Evolutionary conservation across 2,797 vertebrate species (phyloP).

Genomic region (Bryconaethiops microstoma): DNA sequence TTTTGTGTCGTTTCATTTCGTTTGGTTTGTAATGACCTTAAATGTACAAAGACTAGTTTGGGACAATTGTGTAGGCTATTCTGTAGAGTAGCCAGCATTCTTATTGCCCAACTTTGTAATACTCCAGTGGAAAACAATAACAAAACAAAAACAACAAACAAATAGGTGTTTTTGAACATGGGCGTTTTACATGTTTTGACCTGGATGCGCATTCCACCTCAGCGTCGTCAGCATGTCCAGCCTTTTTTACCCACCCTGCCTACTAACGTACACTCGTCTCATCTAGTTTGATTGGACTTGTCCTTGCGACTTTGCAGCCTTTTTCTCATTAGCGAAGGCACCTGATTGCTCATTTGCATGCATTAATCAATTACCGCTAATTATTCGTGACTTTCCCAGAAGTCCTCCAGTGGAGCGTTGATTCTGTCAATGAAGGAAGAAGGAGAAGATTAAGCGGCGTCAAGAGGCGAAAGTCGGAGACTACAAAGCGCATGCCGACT

Average conservation of each 20-base stretch:
- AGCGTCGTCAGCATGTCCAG: background rate
- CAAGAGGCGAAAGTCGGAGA: constrained; percentile 50
- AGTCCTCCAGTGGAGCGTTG: constrained; percentile 57
- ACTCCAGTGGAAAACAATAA: too few relatives aligned
- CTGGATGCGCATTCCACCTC: background rate
- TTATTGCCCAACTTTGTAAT: too few relatives aligned
- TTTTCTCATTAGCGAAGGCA: constrained; percentile 41
- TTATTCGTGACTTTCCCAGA: constrained; percentile 70
- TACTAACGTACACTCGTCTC: background rate
- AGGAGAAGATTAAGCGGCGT: constrained; percentile 37
- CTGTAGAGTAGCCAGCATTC: too few relatives aligned
- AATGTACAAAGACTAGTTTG: too few relatives aligned
- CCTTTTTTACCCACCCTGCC: background rate
- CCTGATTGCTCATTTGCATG: constrained; percentile 61
- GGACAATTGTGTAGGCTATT: too few relatives aligned
- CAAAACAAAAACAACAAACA: too few relatives aligned
- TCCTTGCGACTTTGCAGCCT: background rate
- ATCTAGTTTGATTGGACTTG: background rate
- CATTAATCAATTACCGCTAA: constrained; percentile 64
- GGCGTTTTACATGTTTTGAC: too few relatives aligned
- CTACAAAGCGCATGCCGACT: constrained; percentile 73
- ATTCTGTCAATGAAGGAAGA: constrained; percentile 50
- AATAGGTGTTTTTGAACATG: too few relatives aligned
- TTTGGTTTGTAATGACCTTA: too few relatives aligned
- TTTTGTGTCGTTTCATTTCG: too few relatives aligned